Evolutionary conservation across 1,140 invertebrate species (phyloP).

Genomic region (Mercenaria mercenaria): DNA sequence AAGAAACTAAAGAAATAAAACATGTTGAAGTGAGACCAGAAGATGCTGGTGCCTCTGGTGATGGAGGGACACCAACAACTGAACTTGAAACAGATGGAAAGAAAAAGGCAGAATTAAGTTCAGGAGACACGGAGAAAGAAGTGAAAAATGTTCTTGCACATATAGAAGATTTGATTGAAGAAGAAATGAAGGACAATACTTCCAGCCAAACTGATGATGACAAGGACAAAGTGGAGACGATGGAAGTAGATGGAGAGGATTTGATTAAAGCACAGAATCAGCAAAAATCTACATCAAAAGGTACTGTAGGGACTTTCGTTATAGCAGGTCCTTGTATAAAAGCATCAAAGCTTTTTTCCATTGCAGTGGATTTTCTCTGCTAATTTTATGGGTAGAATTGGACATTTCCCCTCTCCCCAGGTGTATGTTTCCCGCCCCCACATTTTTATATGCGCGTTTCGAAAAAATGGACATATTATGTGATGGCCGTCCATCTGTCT

Average conservation of each 20-base stretch:
- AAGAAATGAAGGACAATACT: not conserved
- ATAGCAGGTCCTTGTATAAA: too few relatives aligned
- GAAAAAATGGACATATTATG: too few relatives aligned
- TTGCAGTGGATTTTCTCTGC: too few relatives aligned
- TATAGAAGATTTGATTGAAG: conserved; percentile 52
- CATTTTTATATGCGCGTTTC: too few relatives aligned
- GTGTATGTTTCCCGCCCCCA: too few relatives aligned
- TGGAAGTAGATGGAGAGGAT: conserved; percentile 15
- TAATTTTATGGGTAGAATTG: too few relatives aligned
- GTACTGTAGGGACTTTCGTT: not conserved
- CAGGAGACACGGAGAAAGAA: not conserved
- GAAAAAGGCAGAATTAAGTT: not conserved
- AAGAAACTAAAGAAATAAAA: not conserved
- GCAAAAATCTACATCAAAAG: not conserved
- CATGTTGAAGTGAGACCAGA: not conserved
- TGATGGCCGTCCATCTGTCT: too few relatives aligned
- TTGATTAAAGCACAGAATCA: not conserved
- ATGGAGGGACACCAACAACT: not conserved
- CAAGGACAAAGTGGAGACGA: not conserved
- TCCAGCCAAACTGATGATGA: not conserved
- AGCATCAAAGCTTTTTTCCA: too few relatives aligned
- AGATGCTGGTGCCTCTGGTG: not conserved
- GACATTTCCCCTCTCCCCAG: too few relatives aligned
- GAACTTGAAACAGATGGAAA: not conserved
- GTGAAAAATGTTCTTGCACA: conserved; percentile 33